Evolutionary conservation across 2,888 invertebrate species (phyloP).

Genomic region (Artemia sinica): DNA sequence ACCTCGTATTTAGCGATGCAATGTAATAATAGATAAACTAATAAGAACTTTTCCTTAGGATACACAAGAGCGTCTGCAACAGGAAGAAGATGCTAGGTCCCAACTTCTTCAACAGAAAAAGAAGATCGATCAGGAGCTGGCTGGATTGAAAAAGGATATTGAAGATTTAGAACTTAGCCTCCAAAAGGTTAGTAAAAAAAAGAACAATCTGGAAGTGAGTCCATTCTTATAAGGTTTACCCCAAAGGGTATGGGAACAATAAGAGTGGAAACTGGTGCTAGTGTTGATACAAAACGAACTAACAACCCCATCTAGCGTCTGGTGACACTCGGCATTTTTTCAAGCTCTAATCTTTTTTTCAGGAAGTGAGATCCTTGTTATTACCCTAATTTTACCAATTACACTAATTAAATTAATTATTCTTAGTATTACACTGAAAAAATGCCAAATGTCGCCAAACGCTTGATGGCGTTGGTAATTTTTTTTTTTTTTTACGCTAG

Average conservation of each 20-base stretch:
- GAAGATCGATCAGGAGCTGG: constrained; percentile 86
- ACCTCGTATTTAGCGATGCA: neutral
- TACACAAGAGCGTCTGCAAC: constrained; percentile 85
- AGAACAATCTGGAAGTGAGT: neutral
- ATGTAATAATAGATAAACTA: neutral
- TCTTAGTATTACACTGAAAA: too few relatives aligned
- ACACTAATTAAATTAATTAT: neutral
- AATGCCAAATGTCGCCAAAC: too few relatives aligned
- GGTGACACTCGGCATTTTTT: neutral
- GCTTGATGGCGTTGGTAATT: too few relatives aligned
- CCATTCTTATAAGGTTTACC: neutral
- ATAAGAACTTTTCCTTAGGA: constrained; percentile 45
- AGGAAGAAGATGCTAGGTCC: constrained; percentile 93
- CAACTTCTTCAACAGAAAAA: constrained; percentile 86
- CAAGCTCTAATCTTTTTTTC: too few relatives aligned
- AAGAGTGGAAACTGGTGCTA: too few relatives aligned
- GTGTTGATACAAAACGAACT: neutral
- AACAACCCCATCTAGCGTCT: neutral
- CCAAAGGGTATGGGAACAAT: neutral
- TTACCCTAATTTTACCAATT: too few relatives aligned
- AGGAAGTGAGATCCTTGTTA: too few relatives aligned
- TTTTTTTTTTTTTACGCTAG: too few relatives aligned
- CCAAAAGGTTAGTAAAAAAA: constrained; percentile 48
- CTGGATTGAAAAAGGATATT: constrained; percentile 88
- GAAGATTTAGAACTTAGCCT: constrained; percentile 86